phyloP scores from a whole-genome alignment of 2,113 vertebrate genomes.

The Muscicapa adusta region DNA sequence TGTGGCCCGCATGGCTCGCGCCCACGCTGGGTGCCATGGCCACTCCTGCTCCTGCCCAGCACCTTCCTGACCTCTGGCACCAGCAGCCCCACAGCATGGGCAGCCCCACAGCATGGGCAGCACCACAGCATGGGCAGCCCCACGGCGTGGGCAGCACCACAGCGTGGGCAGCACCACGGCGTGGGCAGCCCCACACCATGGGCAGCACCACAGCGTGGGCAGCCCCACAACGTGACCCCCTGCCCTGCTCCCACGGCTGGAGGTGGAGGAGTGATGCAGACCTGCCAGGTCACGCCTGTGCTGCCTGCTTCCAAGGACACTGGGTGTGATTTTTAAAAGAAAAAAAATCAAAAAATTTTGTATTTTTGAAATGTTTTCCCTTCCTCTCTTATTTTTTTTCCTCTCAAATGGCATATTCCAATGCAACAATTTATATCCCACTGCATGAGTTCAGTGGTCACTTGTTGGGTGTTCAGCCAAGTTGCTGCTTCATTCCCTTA shows the following conservation, averaged over 20 bases:
- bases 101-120: background rate
- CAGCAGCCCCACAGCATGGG: background rate
- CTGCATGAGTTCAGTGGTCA: background rate
- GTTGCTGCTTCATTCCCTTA: background rate
- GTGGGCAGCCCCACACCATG: background rate
- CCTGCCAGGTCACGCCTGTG: background rate
- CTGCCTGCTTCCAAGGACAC: background rate
- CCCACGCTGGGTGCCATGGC: background rate
- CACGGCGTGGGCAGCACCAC: background rate
- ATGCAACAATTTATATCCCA: background rate
- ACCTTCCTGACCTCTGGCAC: background rate
- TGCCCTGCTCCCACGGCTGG: background rate
- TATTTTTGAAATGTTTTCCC: background rate
- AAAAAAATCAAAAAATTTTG: background rate
- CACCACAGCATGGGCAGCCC: too few relatives aligned
- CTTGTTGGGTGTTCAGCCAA: fast-evolving
- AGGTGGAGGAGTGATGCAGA: background rate
- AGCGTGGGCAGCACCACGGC: background rate
- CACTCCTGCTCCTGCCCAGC: background rate
- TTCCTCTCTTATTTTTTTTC: background rate
- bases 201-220: background rate
- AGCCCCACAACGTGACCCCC: background rate
- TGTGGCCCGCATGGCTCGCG: background rate
- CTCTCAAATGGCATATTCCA: background rate
- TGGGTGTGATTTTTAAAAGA: fast-evolving